phyloP scores from a whole-genome alignment of 2,797 vertebrate genomes.

The Cossypha niveicapilla region DNA sequence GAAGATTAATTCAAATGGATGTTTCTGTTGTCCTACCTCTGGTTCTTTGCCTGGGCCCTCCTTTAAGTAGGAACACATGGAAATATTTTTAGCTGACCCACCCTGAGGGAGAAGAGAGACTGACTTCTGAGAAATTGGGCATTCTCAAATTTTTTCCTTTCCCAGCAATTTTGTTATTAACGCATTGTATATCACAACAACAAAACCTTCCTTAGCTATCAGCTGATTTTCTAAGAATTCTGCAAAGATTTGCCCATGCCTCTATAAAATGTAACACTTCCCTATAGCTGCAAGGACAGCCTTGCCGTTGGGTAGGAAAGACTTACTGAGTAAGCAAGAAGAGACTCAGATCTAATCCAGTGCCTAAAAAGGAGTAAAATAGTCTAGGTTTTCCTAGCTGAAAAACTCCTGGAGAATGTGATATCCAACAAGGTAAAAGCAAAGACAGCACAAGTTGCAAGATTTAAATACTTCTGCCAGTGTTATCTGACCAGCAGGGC shows the following conservation, averaged over 20 bases:
- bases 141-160: not conserved
- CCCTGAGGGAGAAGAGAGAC: not conserved
- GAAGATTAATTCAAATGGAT: not conserved
- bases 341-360: not conserved
- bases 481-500: not conserved
- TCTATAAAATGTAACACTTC: not conserved
- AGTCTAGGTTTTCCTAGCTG: not conserved
- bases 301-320: not conserved
- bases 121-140: not conserved
- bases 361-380: not conserved
- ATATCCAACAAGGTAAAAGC: not conserved
- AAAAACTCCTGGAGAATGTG: not conserved
- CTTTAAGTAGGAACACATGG: not conserved
- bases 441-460: not conserved
- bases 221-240: not conserved
- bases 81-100: conserved; percentile 9
- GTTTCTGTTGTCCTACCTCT: not conserved
- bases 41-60: not conserved
- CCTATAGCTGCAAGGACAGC: not conserved
- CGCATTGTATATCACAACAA: not conserved
- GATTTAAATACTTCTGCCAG: not conserved
- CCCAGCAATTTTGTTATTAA: not conserved
- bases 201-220: not conserved
- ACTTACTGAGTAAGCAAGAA: not conserved
- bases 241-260: rapidly evolving